Conservation (phyloP, 2,113 vertebrate species). For the Triplophysa rosa region DNA sequence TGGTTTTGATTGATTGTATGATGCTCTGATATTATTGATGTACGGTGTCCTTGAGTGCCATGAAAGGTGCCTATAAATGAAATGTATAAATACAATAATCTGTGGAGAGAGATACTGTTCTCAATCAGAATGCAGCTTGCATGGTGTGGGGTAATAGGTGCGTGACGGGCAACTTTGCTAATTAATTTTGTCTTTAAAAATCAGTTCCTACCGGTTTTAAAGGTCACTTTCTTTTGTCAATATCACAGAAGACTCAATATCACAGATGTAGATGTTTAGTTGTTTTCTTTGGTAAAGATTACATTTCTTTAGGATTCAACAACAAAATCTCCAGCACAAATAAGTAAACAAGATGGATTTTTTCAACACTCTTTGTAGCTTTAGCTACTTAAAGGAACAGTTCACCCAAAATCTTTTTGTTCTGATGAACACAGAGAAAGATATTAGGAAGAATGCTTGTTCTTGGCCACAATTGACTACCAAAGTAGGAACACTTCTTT, state of each 20-base stretch:
- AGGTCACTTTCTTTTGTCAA: neutral
- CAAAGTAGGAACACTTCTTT: too few relatives aligned
- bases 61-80: too few relatives aligned
- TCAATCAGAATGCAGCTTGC: neutral
- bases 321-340: neutral
- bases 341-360: too few relatives aligned
- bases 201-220: neutral
- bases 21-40: too few relatives aligned
- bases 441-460: too few relatives aligned
- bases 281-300: neutral
- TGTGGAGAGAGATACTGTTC: neutral
- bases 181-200: neutral
- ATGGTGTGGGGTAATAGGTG: neutral
- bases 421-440: too few relatives aligned
- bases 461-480: too few relatives aligned
- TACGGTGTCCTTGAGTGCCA: too few relatives aligned
- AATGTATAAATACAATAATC: neutral
- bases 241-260: neutral
- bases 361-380: too few relatives aligned
- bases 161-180: neutral
- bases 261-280: neutral
- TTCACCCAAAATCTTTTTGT: too few relatives aligned
- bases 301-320: neutral
- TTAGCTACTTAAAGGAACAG: too few relatives aligned
- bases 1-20: too few relatives aligned